Evolutionary conservation across 2,113 vertebrate species (phyloP), one percentile per base, ranked within the genome.

Genomic region (Erpornis zantholeuca): DNA sequence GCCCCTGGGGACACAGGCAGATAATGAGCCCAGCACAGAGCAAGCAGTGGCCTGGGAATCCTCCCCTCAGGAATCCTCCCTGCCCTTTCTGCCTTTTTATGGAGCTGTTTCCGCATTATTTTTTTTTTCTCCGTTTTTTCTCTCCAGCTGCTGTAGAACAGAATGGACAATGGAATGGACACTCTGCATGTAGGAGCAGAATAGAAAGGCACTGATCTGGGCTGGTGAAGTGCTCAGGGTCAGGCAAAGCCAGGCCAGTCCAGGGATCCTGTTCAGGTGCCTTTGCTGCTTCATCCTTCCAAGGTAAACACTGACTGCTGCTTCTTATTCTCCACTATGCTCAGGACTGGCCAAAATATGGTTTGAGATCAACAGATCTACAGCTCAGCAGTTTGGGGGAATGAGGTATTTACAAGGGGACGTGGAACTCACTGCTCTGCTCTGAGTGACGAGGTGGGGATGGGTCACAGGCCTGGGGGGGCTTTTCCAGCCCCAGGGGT

Each of bases 371-470:
- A 40, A 15, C 9, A 57, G 36, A 80, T 76, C 24, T 4, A 7
- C 36, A 72, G n/a, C 31, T 50, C 52, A 15, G 9, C 11, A 24
- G 4, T 22, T 45, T 23, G 54, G 49, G 56, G 16, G 25, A 36
- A 6, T 12, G 12, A 15, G 80, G 72, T 36, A 33, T 33, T 27
- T 7, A 23, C 71, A 42, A 0, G 25, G 33, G 87, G 45, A 6
- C 0, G 0, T 57, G 44, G 47, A 52, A 29, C 14, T 25, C 7
- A 0, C 16, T 31, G 61, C 59, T 38, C 10, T 66, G 44, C 10
- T 33, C 36, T n/a, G 77, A 22, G 36, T 20, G 52, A 36, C 44
- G 20, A 24, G 15, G 36, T 20, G 27, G 40, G 21, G 5, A 42
- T 10, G 3, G 3, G 35, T 18, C 63, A 23, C 54, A 23, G 23